These are phyloP conservation scores for Agrenia bidenticulata DNA, from an alignment of 2,888 invertebrate genomes.

Conservation along the genomic window DNA sequence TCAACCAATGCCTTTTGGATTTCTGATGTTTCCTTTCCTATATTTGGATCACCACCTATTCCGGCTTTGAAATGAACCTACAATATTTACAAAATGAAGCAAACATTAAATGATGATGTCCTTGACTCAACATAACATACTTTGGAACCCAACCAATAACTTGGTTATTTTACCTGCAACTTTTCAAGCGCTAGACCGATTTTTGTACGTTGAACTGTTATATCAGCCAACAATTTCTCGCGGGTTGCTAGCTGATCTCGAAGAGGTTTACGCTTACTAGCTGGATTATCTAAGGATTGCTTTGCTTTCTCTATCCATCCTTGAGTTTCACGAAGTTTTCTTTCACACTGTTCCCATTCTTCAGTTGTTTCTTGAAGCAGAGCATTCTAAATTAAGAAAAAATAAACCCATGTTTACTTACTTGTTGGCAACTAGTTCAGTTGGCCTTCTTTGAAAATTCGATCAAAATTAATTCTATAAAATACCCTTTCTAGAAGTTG, in stretches of 20 bases:
- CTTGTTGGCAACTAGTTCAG: too few species aligned
- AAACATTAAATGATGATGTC: slow-evolving; percentile 6
- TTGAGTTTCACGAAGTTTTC: slow-evolving; percentile 84
- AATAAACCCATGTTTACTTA: too few species aligned
- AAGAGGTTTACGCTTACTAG: slow-evolving; percentile 81
- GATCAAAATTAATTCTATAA: too few species aligned
- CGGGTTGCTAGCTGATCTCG: slow-evolving; percentile 81
- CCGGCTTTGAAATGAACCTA: slow-evolving; percentile 85
- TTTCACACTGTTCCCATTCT: slow-evolving; percentile 95
- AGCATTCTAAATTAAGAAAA: slow-evolving; percentile 70
- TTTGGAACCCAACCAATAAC: neutral
- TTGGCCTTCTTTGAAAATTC: too few species aligned
- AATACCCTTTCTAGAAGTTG: slow-evolving; percentile 80
- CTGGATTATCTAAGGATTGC: slow-evolving; percentile 73
- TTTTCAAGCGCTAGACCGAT: slow-evolving; percentile 86
- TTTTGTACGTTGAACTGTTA: slow-evolving; percentile 85
- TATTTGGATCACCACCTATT: slow-evolving; percentile 74
- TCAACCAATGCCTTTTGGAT: slow-evolving; percentile 70
- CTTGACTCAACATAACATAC: neutral
- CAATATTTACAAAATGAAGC: neutral
- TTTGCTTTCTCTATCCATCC: slow-evolving; percentile 86
- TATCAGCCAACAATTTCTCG: slow-evolving; percentile 71
- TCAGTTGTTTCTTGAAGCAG: slow-evolving; percentile 86
- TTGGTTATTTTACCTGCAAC: slow-evolving; percentile 68
- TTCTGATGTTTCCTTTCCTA: slow-evolving; percentile 71